Evolutionary conservation across 2,888 invertebrate species (phyloP), one percentile per base, ranked within the genome.

Genomic region (Eupithecia vulgata): DNA sequence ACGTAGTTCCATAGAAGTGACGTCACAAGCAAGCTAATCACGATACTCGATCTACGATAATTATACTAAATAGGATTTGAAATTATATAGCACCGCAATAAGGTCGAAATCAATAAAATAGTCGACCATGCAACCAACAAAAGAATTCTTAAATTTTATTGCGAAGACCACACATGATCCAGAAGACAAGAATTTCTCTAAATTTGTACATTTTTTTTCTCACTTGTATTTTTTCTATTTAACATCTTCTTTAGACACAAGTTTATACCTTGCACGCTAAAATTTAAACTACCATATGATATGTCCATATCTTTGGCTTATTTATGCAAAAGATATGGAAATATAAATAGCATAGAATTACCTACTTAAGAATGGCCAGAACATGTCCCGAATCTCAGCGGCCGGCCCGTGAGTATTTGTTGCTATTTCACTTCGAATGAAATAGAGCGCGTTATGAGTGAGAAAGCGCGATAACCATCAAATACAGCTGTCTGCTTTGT

Each of bases 41-140:
- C 48, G 8, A 48, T 48, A 48, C n/a, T 48, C 48, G 8, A 48
- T 48, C n/a, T 48, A 48, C 48, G 17, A 48, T 48, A 10, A 48
- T 21, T 48, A 21, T 10, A 45, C 17, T 2, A 4, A 59, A 6
- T 61, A 61, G 7, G 7, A 7, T 34, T 61, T 17, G 15, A 17
- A 61, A 61, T 61, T 61, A 34, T 17, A 61, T 61, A 61, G 61
- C 61, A 61, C 61, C 61, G 61, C 25, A 57, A 13, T 57, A 25
- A 57, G 25, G 25, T 57, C 57, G 57, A 57, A 12, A 25, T 25
- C 5, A 25, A 13, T 10, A 52, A 52, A 52, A 21, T 57, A 57
- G 13, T 57, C 25, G 13, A 57, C 57, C 25, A 57, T 57, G 57
- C 25, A 25, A 57, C 21, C 57, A 25, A 57, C 12, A 13, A 4